These are phyloP conservation scores for Lytechinus variegatus DNA, from an alignment of 35 echinoderm and acorn worm species.

Conservation along the genomic window DNA sequence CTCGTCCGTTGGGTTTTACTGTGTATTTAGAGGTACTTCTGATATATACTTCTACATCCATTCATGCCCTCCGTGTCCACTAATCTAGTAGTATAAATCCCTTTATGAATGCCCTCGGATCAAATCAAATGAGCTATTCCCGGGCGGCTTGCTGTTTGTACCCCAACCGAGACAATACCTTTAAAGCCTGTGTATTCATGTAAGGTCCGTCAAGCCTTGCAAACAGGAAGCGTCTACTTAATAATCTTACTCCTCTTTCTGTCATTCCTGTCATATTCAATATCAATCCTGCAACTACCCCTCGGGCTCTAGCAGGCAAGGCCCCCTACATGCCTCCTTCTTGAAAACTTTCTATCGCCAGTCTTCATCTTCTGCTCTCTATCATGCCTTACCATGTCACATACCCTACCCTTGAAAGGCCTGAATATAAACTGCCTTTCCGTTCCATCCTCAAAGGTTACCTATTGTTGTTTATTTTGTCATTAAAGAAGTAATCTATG, in stretches of 20 bases:
- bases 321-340: background rate
- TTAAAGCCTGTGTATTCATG: background rate
- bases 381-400: background rate
- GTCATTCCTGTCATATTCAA: slow-evolving; percentile 3
- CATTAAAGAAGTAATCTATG: too few relatives aligned
- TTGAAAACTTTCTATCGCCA: background rate
- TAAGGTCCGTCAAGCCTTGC: background rate
- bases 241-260: slow-evolving; percentile 3
- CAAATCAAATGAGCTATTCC: background rate
- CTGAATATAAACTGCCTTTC: too few relatives aligned
- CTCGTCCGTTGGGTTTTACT: background rate
- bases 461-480: too few relatives aligned
- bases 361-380: background rate
- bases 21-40: background rate
- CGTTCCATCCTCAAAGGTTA: too few relatives aligned
- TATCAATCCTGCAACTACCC: background rate
- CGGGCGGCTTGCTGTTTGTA: background rate
- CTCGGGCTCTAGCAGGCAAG: background rate
- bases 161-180: background rate
- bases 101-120: background rate
- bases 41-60: background rate
- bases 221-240: slow-evolving; percentile 18
- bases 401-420: background rate
- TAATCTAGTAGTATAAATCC: background rate
- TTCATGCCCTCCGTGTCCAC: background rate